A percentile compares a stretch with the other conserved stretches of the same genome.
phyloP scores from a whole-genome alignment of 2,888 invertebrate genomes.

The Beris morrisii region DNA sequence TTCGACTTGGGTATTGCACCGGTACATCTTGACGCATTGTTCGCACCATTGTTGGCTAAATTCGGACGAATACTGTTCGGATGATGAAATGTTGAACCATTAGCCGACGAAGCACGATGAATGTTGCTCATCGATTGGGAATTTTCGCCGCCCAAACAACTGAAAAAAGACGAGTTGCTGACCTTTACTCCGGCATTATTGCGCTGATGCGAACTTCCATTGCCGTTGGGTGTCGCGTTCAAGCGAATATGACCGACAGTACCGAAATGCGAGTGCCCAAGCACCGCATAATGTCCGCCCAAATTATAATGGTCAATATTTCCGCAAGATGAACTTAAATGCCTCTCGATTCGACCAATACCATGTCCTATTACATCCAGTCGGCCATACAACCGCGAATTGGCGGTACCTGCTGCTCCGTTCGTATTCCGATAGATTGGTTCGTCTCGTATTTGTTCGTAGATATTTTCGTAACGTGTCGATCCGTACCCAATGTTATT shows the following conservation, averaged over 20 bases:
- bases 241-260: constrained; percentile 56
- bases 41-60: not conserved
- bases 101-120: constrained; percentile 45
- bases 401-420: constrained; percentile 40
- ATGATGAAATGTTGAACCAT: constrained; percentile 33
- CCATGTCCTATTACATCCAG: constrained; percentile 62
- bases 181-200: constrained; percentile 50
- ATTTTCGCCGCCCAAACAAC: constrained; percentile 55
- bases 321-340: constrained; percentile 68
- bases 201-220: constrained; percentile 34
- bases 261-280: constrained; percentile 56
- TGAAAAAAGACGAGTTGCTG: constrained; percentile 55
- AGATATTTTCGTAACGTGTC: constrained; percentile 59
- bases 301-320: constrained; percentile 60
- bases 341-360: constrained; percentile 62
- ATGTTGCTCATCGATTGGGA: constrained; percentile 57
- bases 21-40: constrained; percentile 29
- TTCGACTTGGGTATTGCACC: constrained; percentile 40
- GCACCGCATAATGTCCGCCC: constrained; percentile 56
- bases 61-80: not conserved
- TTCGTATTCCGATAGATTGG: constrained; percentile 52
- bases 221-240: constrained; percentile 45
- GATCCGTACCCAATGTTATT: constrained; percentile 41
- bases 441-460: constrained; percentile 61
- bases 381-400: constrained; percentile 57